A percentile compares a stretch with the other conserved stretches of the same genome.
phyloP scores from a whole-genome alignment of 2,113 vertebrate species.

The Urocolius indicus region DNA sequence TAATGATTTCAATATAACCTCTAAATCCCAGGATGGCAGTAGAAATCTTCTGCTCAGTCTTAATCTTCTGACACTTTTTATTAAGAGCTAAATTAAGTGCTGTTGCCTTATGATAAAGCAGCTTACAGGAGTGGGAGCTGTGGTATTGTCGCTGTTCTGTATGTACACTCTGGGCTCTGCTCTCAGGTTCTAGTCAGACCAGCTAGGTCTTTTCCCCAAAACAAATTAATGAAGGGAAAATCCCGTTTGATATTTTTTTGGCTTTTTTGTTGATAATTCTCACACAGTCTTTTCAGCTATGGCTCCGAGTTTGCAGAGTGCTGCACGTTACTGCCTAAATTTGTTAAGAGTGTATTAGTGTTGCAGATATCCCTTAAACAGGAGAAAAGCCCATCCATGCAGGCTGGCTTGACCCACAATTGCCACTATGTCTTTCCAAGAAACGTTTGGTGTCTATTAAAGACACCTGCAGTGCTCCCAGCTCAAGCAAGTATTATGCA shows the following conservation, averaged over 20 bases:
- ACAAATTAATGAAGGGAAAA: neutral
- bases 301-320: neutral
- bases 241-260: neutral
- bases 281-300: neutral
- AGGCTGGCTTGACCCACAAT: neutral
- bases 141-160: neutral
- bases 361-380: neutral
- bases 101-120: slow-evolving; percentile 45
- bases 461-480: neutral
- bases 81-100: slow-evolving; percentile 64
- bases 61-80: slow-evolving; percentile 63
- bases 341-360: neutral
- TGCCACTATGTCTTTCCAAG: neutral
- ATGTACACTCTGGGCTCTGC: neutral
- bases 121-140: slow-evolving; percentile 5
- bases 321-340: rapidly evolving
- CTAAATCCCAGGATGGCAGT: slow-evolving; percentile 64
- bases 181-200: neutral
- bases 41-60: slow-evolving; percentile 57
- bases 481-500: neutral
- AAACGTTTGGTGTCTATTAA: neutral
- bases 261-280: neutral
- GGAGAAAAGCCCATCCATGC: neutral
- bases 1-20: slow-evolving; percentile 70
- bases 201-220: neutral